A percentile compares a stretch with the other conserved stretches of the same genome.
Conservation (phyloP, 2,797 vertebrate genomes). For the Caiman crocodilus region DNA sequence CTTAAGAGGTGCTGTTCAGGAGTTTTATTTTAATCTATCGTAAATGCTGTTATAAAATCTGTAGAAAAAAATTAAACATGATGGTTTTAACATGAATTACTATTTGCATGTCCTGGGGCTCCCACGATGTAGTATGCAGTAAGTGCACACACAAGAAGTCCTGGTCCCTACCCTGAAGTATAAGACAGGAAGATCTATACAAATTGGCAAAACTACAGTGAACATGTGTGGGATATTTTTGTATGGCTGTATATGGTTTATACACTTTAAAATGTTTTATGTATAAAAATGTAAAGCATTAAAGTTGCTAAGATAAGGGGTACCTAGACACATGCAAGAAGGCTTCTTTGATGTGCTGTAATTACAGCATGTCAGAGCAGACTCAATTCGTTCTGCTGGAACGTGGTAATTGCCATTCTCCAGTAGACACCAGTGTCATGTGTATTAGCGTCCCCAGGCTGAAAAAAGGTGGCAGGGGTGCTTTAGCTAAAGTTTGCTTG, state of each 20-base stretch:
- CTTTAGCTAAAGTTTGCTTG: no score
- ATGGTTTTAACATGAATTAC: not conserved
- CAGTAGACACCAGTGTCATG: no score
- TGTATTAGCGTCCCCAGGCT: no score
- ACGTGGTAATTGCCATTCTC: no score
- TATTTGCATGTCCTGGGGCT: slow-evolving; percentile 19
- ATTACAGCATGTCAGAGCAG: no score
- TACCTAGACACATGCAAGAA: no score
- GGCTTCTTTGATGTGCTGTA: no score
- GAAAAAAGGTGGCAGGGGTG: no score
- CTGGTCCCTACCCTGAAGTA: slow-evolving; percentile 7
- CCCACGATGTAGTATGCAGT: not conserved
- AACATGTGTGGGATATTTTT: not conserved
- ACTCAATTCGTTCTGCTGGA: no score
- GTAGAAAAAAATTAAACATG: not conserved
- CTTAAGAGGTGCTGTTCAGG: not conserved
- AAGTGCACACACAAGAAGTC: slow-evolving; percentile 12
- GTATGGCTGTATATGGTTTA: not conserved
- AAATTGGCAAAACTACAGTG: not conserved
- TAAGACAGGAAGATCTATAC: not conserved
- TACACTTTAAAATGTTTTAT: not conserved
- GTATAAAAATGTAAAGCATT: not conserved
- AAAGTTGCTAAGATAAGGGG: not conserved
- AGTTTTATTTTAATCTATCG: not conserved
- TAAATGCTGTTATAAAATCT: not conserved